Conservation (phyloP, 2,888 invertebrate species). For the Phyto melanocephala region DNA sequence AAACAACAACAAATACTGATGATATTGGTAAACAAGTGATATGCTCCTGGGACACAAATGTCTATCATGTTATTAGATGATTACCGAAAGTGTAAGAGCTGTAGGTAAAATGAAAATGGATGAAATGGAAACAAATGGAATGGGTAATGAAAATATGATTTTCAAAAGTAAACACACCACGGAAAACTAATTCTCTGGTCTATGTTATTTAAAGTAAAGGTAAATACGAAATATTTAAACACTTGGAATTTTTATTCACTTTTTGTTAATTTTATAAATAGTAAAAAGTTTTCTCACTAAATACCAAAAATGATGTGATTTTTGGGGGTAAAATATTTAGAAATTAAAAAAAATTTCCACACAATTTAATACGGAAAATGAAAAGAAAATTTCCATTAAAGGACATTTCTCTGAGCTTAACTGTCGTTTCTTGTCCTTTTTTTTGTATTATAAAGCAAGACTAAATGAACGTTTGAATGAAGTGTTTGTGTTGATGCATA, state of each 20-base stretch:
- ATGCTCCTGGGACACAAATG: slow-evolving; percentile 58
- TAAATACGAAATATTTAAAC: slow-evolving; percentile 26
- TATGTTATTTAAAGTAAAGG: slow-evolving; percentile 24
- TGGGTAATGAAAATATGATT: slow-evolving; percentile 27
- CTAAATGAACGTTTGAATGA: neutral
- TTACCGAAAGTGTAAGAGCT: neutral
- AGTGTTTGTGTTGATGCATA: slow-evolving; percentile 53
- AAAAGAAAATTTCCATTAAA: neutral
- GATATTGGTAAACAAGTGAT: slow-evolving; percentile 61
- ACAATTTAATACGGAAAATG: slow-evolving; percentile 36
- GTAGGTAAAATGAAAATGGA: slow-evolving; percentile 48
- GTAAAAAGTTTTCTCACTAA: slow-evolving; percentile 15
- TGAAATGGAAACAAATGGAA: neutral
- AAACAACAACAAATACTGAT: slow-evolving; percentile 58
- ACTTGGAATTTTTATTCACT: neutral
- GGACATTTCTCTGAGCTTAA: slow-evolving; percentile 24
- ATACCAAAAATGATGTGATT: neutral
- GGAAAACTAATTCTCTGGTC: neutral
- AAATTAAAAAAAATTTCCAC: slow-evolving; percentile 28
- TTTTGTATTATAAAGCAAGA: neutral
- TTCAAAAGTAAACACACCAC: slow-evolving; percentile 15
- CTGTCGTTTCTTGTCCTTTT: slow-evolving; percentile 21
- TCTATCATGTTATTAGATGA: slow-evolving; percentile 42
- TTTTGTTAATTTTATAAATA: slow-evolving; percentile 14
- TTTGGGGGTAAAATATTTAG: slow-evolving; percentile 28